Conservation (phyloP, 2,113 vertebrate genomes). For the Lagenorhynchus albirostris region DNA sequence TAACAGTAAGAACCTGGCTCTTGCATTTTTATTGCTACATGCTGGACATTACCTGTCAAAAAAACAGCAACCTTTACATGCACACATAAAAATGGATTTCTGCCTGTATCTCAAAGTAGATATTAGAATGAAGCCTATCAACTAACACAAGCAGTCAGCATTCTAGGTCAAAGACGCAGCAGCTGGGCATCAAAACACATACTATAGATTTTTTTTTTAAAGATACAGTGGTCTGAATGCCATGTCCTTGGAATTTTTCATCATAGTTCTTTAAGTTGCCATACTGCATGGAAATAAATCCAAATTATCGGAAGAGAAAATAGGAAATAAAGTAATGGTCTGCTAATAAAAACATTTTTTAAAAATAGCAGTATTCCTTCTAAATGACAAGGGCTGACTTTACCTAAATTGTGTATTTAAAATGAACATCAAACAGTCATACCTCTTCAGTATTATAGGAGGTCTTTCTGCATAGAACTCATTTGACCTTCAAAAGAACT, state of each 20-base stretch:
- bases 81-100: not conserved
- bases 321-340: not conserved
- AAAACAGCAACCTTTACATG: not conserved
- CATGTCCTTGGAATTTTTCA: not conserved
- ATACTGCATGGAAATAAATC: not conserved
- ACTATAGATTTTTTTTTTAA: not conserved
- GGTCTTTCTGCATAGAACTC: not conserved
- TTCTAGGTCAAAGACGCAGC: not conserved
- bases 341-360: not conserved
- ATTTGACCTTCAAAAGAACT: not conserved
- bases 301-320: not conserved
- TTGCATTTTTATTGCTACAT: not conserved
- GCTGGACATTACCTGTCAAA: slow-evolving; percentile 2
- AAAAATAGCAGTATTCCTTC: not conserved
- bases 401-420: not conserved
- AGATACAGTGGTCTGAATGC: not conserved
- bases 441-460: not conserved
- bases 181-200: not conserved
- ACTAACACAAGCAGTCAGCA: not conserved
- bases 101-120: not conserved
- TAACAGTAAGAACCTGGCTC: not conserved
- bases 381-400: not conserved
- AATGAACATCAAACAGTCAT: not conserved
- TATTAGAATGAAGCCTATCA: not conserved
- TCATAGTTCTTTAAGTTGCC: not conserved